phyloP scores from a whole-genome alignment of 2,888 invertebrate genomes.

The Lumbricus terrestris region DNA sequence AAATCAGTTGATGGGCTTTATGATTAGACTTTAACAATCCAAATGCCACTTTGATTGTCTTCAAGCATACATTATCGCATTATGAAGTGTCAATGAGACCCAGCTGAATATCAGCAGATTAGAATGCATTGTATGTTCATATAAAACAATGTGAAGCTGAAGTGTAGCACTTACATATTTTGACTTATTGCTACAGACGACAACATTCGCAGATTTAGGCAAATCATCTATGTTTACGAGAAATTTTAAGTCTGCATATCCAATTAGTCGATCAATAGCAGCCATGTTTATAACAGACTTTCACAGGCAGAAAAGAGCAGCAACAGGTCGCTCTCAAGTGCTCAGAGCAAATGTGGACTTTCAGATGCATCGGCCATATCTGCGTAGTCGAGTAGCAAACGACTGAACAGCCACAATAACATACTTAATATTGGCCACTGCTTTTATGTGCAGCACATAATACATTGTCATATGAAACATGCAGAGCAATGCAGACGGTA shows the following conservation, averaged over 20 bases:
- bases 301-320: not conserved
- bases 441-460: not conserved
- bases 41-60: not conserved
- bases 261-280: not conserved
- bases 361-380: conserved; percentile 7
- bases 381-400: not conserved
- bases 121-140: no score
- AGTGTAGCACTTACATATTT: not conserved
- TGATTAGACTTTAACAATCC: not conserved
- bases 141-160: not conserved
- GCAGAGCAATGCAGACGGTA: not conserved
- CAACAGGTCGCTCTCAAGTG: not conserved
- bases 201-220: not conserved
- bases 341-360: conserved; percentile 8
- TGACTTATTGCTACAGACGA: not conserved
- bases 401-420: conserved; percentile 3
- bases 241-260: conserved; percentile 13
- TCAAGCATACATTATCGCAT: not conserved
- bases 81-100: not conserved
- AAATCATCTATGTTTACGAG: not conserved
- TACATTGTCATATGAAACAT: not conserved
- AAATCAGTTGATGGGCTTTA: not conserved
- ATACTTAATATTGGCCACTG: not conserved
- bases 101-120: no score
- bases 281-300: not conserved